phyloP scores from a whole-genome alignment of 2,888 invertebrate genomes.

The Parnassius smintheus region DNA sequence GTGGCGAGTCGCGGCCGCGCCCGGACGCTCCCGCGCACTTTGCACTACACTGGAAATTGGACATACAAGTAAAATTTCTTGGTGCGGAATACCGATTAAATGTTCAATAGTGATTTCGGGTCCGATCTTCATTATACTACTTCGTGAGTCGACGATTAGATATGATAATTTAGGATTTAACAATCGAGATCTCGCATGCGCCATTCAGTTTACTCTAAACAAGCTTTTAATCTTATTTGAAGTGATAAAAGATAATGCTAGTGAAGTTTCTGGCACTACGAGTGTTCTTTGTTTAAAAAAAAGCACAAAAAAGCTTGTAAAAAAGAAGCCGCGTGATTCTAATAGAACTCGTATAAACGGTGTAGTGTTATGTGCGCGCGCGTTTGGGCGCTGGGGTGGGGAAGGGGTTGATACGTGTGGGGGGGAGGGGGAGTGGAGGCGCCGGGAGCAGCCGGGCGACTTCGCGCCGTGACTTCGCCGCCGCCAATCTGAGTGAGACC shows the following conservation, averaged over 20 bases:
- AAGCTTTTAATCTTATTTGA: neutral
- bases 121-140: too few species aligned
- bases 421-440: slow-evolving; percentile 12
- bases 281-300: neutral
- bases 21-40: neutral
- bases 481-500: slow-evolving; percentile 11
- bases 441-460: slow-evolving; percentile 21
- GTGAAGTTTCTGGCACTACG: neutral
- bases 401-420: slow-evolving; percentile 15
- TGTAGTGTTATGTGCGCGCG: slow-evolving; percentile 14
- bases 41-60: neutral
- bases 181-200: neutral
- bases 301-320: slow-evolving; percentile 1
- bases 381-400: slow-evolving; percentile 19
- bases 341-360: neutral
- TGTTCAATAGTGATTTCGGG: too few species aligned
- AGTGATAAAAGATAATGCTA: neutral
- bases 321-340: slow-evolving; percentile 19
- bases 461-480: slow-evolving; percentile 3
- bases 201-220: neutral
- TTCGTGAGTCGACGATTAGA: too few species aligned
- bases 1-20: slow-evolving; percentile 10
- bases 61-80: too few species aligned
- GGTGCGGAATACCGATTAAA: too few species aligned
- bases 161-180: too few species aligned